Base-by-base conservation (phyloP, 2,888 invertebrate genomes). In the Nomada goodeniana region DNA sequence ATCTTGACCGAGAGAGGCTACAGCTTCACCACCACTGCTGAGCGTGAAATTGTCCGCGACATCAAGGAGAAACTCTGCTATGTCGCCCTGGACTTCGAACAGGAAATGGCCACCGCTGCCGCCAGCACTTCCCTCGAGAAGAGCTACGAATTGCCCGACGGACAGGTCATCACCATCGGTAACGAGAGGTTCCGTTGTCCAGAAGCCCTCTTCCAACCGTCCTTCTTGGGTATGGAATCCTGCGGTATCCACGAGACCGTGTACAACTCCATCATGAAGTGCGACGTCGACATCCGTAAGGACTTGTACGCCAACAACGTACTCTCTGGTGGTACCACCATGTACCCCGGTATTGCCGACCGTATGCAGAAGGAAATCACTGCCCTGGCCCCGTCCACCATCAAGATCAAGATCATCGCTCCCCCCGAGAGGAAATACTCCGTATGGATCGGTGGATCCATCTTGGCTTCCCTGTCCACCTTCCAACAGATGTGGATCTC, bases 361-460 rank as follows among this genome's bases (percentile, higher is more conserved):
- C 96, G 98, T 91, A 98, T 98, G 98, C 98, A 98, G 95, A 98
- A 98, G 95, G 98, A 98, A 95, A 98, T 98, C 95, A 98, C 98
- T 85, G 97, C 98, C 79, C 95, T 98, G 88, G 98, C 98, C 88
- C 98, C 98, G 91, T 97, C 97, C 87, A 98, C 98, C 94, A 98
- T 98, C 96, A 98, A 98, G 95, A 98, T 98, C 96, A 98, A 98
- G 96, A 98, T 98, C 95, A 98, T 98, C 94, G 98, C 98, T 90
- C 98, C 98, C 76, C 98, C 98, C 87, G 98, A 98, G 96, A 96
- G 98, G 94, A 98, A 98, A 95, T 98, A 99, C 96, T 98, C 98
- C 93, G 98, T 98, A 90, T 98, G 98, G 98, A 98, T 99, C 96
- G 98, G 98, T 94, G 98, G 98, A 89, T 98, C 98, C 94, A 98